phyloP scores from a whole-genome alignment of 35 echinoderm and acorn worm species.

The Heliocidaris tuberculata region DNA sequence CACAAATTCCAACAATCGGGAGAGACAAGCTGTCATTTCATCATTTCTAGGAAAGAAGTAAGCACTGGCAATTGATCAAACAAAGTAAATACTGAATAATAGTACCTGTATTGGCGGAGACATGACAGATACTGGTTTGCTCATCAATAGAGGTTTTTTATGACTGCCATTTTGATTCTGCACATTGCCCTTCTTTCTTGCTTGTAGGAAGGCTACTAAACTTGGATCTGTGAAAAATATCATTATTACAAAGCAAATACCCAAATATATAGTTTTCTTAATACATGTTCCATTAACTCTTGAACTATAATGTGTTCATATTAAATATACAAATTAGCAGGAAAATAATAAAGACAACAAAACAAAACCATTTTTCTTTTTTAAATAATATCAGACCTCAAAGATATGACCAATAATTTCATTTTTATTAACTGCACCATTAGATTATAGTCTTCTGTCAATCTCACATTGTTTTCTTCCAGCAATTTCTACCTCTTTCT shows the following conservation, averaged over 20 bases:
- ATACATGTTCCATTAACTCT: no score
- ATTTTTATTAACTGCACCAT: no score
- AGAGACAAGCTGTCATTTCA: background rate
- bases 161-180: background rate
- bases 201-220: conserved; percentile 66
- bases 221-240: conserved; percentile 67
- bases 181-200: conserved; percentile 26
- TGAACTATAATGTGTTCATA: background rate
- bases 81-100: background rate
- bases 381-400: background rate
- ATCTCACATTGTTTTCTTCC: no score
- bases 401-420: background rate
- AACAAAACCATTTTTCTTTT: background rate
- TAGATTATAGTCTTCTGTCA: no score
- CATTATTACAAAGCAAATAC: background rate
- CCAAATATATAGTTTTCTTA: no score
- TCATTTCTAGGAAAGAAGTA: background rate
- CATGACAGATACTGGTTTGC: background rate
- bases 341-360: background rate
- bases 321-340: background rate
- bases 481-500: no score
- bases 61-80: background rate
- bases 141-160: background rate
- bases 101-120: background rate
- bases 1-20: no score